Evolutionary conservation across 92 coral and sea anemone genomes (phyloP).

Genomic region (Porites rus): DNA sequence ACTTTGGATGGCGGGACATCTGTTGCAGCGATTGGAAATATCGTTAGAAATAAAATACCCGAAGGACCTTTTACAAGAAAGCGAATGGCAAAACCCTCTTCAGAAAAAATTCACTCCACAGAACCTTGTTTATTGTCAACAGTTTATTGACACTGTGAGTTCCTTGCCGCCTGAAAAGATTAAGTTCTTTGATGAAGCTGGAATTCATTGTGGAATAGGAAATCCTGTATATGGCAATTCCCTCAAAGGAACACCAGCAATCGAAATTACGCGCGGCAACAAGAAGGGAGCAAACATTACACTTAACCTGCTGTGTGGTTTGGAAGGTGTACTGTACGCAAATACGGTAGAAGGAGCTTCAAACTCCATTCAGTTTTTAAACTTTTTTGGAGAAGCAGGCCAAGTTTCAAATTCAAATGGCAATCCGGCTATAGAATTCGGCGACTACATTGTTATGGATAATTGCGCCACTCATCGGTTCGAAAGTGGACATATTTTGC

Average conservation of each 20-base stretch:
- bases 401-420: constrained; percentile 54
- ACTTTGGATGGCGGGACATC: constrained; percentile 62
- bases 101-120: constrained; percentile 57
- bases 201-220: constrained; percentile 59
- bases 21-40: constrained; percentile 60
- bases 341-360: constrained; percentile 62
- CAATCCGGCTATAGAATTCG: constrained; percentile 57
- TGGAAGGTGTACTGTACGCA: constrained; percentile 68
- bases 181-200: constrained; percentile 67
- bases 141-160: constrained; percentile 56
- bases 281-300: constrained; percentile 58
- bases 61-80: constrained; percentile 68
- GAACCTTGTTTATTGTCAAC: constrained; percentile 56
- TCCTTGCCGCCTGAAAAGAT: constrained; percentile 58
- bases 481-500: constrained; percentile 50
- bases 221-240: constrained; percentile 64
- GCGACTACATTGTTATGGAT: constrained; percentile 67
- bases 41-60: constrained; percentile 41
- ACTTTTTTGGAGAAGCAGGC: constrained; percentile 72
- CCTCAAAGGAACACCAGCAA: constrained; percentile 56
- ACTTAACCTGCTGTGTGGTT: constrained; percentile 65
- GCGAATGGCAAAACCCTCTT: constrained; percentile 57
- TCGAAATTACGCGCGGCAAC: constrained; percentile 47
- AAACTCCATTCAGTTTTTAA: constrained; percentile 37
- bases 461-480: constrained; percentile 61